phyloP scores from a whole-genome alignment of 92 coral and sea anemone species.

The Parazoanthus swiftii region DNA sequence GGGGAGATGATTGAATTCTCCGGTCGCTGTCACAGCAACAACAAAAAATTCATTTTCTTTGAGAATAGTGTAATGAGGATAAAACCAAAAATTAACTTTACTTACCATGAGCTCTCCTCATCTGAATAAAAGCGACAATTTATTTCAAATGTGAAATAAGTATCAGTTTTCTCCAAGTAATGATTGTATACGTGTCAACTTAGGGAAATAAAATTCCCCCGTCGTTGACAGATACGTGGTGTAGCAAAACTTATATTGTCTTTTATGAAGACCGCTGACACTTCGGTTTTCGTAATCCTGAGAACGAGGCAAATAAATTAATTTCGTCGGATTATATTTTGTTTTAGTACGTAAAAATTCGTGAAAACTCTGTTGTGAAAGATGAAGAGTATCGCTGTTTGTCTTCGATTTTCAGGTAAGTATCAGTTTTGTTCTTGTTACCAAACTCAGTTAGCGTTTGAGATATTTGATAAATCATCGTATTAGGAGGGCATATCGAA shows the following conservation, averaged over 20 bases:
- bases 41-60: not conserved
- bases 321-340: no score
- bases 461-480: no score
- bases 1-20: conserved; percentile 61
- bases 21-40: conserved; percentile 33
- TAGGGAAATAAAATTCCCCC: conserved; percentile 3
- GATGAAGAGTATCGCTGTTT: conserved; percentile 10
- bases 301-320: no score
- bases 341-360: no score
- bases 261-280: conserved; percentile 14
- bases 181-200: conserved; percentile 37
- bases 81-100: not conserved
- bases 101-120: conserved; percentile 47
- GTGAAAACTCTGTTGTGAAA: not conserved
- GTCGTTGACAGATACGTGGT: not conserved
- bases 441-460: not conserved
- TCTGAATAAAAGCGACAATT: not conserved
- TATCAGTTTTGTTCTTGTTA: not conserved
- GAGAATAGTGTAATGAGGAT: not conserved
- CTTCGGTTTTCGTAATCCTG: not conserved
- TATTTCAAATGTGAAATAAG: not conserved
- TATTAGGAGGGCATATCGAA: no score
- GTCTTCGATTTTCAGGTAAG: conserved; percentile 35
- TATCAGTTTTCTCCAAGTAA: not conserved
- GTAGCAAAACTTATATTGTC: not conserved